A percentile compares a stretch with the other conserved stretches of the same genome.
Conservation (phyloP, 2,888 invertebrate species). For the Athalia circularis region DNA sequence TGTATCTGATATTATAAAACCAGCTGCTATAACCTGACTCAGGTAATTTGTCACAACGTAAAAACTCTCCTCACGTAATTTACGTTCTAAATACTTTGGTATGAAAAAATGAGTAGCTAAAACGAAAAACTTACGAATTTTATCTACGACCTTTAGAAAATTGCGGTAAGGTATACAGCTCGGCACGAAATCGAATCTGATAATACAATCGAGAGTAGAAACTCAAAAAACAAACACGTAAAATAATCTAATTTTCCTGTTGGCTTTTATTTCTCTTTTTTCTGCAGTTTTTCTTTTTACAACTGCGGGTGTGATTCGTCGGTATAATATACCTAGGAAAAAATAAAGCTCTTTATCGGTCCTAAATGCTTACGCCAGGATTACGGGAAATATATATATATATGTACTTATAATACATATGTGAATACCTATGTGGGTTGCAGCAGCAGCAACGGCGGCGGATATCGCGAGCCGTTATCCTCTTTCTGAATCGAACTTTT, state of each 20-base stretch:
- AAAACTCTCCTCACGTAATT: background rate
- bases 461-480: background rate
- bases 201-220: background rate
- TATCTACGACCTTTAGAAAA: conserved; percentile 12
- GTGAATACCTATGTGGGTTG: background rate
- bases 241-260: background rate
- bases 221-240: background rate
- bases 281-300: background rate
- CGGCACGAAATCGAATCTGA: conserved; percentile 9
- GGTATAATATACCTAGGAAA: background rate
- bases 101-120: too few relatives aligned
- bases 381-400: background rate
- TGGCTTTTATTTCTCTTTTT: background rate
- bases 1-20: too few relatives aligned
- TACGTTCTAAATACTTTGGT: too few relatives aligned
- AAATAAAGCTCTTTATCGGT: conserved; percentile 34
- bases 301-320: conserved; percentile 27
- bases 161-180: background rate
- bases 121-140: background rate
- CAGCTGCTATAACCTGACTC: too few relatives aligned
- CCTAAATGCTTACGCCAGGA: conserved; percentile 18
- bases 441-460: too few relatives aligned
- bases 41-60: too few relatives aligned
- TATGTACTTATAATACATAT: background rate
- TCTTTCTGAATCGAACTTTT: background rate